Percentiles rank a stretch among this genome's conserved stretches.
These are phyloP conservation scores for Mormyrops boulengeri DNA, from an alignment of 2,797 vertebrate species.

Conservation along the genomic window DNA sequence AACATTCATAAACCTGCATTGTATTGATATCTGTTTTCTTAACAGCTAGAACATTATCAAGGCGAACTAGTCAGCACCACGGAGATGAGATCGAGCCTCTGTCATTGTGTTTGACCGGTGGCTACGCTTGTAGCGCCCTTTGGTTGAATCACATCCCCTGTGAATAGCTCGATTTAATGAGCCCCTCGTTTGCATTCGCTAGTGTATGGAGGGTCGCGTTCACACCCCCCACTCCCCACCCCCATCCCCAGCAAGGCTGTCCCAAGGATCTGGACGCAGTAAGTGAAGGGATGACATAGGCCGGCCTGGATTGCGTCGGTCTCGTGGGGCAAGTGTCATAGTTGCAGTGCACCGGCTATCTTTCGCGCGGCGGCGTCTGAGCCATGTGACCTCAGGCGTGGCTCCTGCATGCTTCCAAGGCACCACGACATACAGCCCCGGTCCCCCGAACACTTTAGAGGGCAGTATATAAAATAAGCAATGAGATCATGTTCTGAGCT, in stretches of 20 bases:
- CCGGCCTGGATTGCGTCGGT: neutral
- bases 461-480: constrained; percentile 14
- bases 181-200: neutral
- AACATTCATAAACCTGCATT: neutral
- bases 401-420: constrained; percentile 18
- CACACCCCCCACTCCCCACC: neutral
- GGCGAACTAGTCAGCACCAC: neutral
- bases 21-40: neutral
- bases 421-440: constrained; percentile 27
- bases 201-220: neutral
- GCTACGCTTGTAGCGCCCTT: neutral
- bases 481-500: constrained; percentile 7
- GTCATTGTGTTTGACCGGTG: neutral
- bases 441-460: neutral
- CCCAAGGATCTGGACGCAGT: neutral
- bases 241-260: neutral
- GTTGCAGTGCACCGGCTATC: neutral
- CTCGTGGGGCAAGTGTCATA: neutral
- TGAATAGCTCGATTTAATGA: neutral
- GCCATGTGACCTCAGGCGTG: constrained; percentile 15
- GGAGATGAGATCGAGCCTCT: neutral
- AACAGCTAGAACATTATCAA: neutral
- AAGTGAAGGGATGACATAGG: neutral
- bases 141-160: neutral
- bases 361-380: neutral